These are phyloP conservation scores for Spodoptera littoralis DNA, from an alignment of 2,888 invertebrate genomes.

Conservation along the genomic window DNA sequence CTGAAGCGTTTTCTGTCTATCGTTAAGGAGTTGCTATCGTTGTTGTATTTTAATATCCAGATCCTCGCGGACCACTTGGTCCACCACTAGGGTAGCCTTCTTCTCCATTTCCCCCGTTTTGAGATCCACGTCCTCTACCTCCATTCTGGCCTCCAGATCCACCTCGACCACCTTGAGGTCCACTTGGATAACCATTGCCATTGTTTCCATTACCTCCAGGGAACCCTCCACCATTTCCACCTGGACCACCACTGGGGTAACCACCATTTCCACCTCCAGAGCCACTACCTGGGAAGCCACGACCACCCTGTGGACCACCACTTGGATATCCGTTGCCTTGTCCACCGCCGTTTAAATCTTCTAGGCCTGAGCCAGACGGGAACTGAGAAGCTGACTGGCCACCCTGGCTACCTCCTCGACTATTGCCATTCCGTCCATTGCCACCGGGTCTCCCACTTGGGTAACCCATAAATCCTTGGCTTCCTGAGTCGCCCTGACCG, in stretches of 20 bases:
- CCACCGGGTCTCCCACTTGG: slow-evolving; percentile 65
- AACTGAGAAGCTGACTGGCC: slow-evolving; percentile 19
- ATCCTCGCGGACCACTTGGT: slow-evolving; percentile 80
- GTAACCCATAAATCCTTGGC: slow-evolving; percentile 57
- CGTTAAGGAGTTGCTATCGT: slow-evolving; percentile 22
- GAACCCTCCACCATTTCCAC: slow-evolving; percentile 22
- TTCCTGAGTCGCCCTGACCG: slow-evolving; percentile 46
- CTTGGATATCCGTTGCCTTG: slow-evolving; percentile 48
- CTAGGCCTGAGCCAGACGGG: slow-evolving; percentile 29
- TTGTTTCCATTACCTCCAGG: slow-evolving; percentile 16
- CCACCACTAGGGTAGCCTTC: slow-evolving; percentile 82
- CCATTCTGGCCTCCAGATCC: slow-evolving; percentile 54
- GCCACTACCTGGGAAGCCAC: slow-evolving; percentile 54
- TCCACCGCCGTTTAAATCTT: slow-evolving; percentile 41
- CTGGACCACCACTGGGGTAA: slow-evolving; percentile 18
- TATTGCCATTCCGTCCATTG: slow-evolving; percentile 53
- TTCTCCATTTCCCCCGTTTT: slow-evolving; percentile 58
- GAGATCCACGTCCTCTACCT: slow-evolving; percentile 58
- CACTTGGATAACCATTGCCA: slow-evolving; percentile 61
- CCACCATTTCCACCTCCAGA: slow-evolving; percentile 36
- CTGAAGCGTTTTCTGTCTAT: slow-evolving; percentile 30
- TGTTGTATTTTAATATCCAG: slow-evolving; percentile 72
- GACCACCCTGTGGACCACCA: slow-evolving; percentile 43
- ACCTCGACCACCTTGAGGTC: slow-evolving; percentile 55
- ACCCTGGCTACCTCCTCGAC: slow-evolving; percentile 25